Conservation (phyloP, 1,140 invertebrate genomes). For the Macrobrachium nipponense region DNA sequence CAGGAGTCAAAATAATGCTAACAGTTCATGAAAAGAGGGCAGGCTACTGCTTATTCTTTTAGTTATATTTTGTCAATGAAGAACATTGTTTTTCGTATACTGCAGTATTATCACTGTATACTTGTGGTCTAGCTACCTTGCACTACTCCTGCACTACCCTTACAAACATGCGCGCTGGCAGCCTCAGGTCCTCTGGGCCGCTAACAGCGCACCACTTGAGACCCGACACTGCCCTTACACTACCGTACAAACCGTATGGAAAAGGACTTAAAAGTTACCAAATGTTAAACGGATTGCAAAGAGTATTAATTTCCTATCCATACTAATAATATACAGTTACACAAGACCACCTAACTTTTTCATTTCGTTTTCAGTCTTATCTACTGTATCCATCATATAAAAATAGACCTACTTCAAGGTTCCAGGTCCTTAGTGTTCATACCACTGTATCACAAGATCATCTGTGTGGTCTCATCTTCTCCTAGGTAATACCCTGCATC, state of each 20-base stretch:
- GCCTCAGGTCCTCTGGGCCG: conserved; percentile 40
- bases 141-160: conserved; percentile 63
- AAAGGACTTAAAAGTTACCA: conserved; percentile 58
- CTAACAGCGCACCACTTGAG: conserved; percentile 31
- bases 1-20: conserved; percentile 64
- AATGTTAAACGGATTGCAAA: conserved; percentile 58
- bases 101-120: conserved; percentile 65
- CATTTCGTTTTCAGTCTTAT: conserved; percentile 42
- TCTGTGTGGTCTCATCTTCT: conserved; percentile 56
- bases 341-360: conserved; percentile 58
- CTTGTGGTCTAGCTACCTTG: conserved; percentile 65
- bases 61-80: conserved; percentile 65
- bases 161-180: conserved; percentile 63
- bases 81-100: conserved; percentile 65
- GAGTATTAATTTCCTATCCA: conserved; percentile 60
- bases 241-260: conserved; percentile 63
- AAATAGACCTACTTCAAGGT: conserved; percentile 61
- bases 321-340: conserved; percentile 62
- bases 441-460: conserved; percentile 61
- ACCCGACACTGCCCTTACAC: conserved; percentile 52
- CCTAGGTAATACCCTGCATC: conserved; percentile 62
- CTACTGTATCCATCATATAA: conserved; percentile 59
- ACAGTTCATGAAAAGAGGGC: conserved; percentile 62
- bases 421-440: conserved; percentile 56
- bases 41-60: conserved; percentile 63